phyloP scores from a whole-genome alignment of 2,113 vertebrate genomes.

The Heterocephalus glaber region DNA sequence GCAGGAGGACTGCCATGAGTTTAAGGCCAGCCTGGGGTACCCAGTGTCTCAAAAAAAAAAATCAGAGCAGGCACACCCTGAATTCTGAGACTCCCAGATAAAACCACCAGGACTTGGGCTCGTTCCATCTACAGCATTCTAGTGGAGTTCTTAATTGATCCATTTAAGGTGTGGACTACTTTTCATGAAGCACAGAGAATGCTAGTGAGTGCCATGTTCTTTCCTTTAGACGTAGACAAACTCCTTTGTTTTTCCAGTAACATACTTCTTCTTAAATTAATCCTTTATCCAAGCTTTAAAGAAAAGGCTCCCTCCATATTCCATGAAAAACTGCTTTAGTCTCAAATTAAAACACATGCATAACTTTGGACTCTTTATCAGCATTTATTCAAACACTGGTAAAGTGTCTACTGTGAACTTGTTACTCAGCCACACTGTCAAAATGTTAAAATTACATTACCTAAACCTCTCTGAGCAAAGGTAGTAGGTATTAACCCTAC shows the following conservation, averaged over 20 bases:
- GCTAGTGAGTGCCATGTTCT: not conserved
- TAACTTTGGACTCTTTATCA: slow-evolving; percentile 41
- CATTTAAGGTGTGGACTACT: not conserved
- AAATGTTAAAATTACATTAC: not conserved
- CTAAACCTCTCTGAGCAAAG: slow-evolving; percentile 59
- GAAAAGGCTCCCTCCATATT: not conserved
- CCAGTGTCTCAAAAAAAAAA: not conserved
- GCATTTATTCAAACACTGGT: not conserved
- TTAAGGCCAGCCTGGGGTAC: not conserved
- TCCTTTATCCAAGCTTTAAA: not conserved
- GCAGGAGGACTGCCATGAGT: not conserved
- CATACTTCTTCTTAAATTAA: not conserved
- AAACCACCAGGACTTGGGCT: not conserved
- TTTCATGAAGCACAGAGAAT: slow-evolving; percentile 25
- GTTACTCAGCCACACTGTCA: slow-evolving; percentile 12
- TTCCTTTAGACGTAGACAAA: not conserved
- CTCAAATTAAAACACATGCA: not conserved
- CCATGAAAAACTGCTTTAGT: not conserved
- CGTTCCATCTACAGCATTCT: not conserved
- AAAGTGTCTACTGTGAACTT: slow-evolving; percentile 45
- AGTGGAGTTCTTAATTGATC: not conserved
- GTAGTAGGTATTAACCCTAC: not conserved
- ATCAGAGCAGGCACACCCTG: not conserved
- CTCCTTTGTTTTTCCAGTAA: not conserved
- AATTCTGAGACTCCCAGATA: not conserved